Evolutionary conservation across 2,797 vertebrate species (phyloP).

Genomic region (Rachycentron canadum): DNA sequence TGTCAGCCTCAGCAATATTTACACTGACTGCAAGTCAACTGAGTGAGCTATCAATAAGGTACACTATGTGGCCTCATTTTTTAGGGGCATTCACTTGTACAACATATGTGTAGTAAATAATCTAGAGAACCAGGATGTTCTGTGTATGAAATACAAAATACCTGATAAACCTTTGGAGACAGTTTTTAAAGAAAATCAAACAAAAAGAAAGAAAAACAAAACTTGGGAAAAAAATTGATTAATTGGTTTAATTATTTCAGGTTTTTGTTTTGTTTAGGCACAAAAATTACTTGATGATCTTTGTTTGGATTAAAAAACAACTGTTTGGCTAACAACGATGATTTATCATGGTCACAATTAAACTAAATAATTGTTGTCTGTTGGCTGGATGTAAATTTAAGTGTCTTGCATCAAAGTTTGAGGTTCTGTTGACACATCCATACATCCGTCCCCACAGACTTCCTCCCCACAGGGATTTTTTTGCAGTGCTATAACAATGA

Average conservation of each 20-base stretch:
- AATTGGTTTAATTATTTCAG: too few relatives aligned
- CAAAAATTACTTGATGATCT: too few relatives aligned
- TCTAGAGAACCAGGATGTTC: not conserved
- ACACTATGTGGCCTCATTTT: not conserved
- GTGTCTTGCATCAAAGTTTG: not conserved
- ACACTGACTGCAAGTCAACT: slow-evolving; percentile 30
- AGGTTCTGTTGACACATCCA: not conserved
- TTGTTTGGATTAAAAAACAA: too few relatives aligned
- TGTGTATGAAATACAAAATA: not conserved
- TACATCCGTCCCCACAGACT: not conserved
- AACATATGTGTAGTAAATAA: not conserved
- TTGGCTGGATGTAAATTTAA: not conserved
- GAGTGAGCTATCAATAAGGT: not conserved
- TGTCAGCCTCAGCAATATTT: not conserved
- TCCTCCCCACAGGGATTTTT: not conserved
- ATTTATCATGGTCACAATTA: too few relatives aligned
- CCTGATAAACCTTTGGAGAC: not conserved
- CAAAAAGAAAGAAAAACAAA: too few relatives aligned
- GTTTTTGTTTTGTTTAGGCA: too few relatives aligned
- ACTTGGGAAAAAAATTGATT: too few relatives aligned
- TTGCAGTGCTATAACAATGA: not conserved
- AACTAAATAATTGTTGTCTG: too few relatives aligned
- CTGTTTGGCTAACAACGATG: too few relatives aligned
- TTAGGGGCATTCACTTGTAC: not conserved
- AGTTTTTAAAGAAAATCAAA: too few relatives aligned